Percentiles rank a stretch among this genome's conserved stretches.
Conservation (phyloP, 2,888 invertebrate species). For the Himalopsyche kuldschensis region DNA sequence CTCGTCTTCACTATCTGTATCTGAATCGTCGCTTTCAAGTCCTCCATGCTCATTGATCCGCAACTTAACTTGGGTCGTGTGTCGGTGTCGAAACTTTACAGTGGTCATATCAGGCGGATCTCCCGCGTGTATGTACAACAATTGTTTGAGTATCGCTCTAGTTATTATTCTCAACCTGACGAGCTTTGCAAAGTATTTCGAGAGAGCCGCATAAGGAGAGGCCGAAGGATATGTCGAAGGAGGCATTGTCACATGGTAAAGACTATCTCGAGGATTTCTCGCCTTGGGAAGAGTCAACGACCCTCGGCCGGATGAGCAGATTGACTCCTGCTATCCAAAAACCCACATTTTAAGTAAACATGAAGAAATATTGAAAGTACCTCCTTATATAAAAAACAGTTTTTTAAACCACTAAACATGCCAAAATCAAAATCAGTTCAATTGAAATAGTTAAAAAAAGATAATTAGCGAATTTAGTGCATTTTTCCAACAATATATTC, state of each 20-base stretch:
- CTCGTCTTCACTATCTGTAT: constrained; percentile 51
- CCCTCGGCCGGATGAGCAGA: constrained; percentile 12
- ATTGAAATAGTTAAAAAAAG: too few species aligned
- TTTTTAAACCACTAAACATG: neutral
- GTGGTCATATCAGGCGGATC: constrained; percentile 56
- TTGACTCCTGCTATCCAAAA: constrained; percentile 23
- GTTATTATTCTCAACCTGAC: constrained; percentile 73
- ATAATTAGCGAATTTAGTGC: too few species aligned
- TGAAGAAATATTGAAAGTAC: neutral
- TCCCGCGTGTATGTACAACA: constrained; percentile 67
- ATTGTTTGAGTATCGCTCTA: constrained; percentile 70
- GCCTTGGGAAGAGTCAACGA: constrained; percentile 17
- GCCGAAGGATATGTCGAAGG: constrained; percentile 75
- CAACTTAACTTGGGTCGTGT: constrained; percentile 54
- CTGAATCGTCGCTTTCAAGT: constrained; percentile 51
- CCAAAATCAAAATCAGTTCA: too few species aligned
- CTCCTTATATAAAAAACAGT: neutral
- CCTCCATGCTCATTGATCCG: constrained; percentile 54
- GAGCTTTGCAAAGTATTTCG: constrained; percentile 74
- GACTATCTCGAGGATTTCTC: constrained; percentile 49
- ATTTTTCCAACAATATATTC: too few species aligned
- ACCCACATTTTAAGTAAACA: constrained; percentile 5
- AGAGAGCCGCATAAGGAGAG: constrained; percentile 76
- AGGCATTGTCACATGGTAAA: constrained; percentile 66
- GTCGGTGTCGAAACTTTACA: constrained; percentile 52